Evolutionary conservation across 2,888 invertebrate species (phyloP).

Genomic region (Melinaea marsaeus): DNA sequence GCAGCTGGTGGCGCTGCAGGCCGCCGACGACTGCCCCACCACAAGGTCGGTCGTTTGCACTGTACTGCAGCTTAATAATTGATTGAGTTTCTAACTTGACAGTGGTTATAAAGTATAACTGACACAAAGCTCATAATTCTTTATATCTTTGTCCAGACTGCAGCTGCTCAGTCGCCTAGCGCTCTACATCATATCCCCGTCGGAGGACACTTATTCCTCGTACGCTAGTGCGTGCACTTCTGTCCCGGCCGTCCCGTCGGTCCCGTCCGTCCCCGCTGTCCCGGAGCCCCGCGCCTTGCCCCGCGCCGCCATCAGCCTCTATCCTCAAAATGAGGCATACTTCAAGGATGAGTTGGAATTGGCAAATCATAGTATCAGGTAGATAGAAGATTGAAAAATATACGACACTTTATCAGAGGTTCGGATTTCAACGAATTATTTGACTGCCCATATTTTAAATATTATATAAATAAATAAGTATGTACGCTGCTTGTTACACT

Average conservation of each 20-base stretch:
- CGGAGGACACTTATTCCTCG: conserved; percentile 35
- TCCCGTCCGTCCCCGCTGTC: conserved; percentile 42
- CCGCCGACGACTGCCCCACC: conserved; percentile 43
- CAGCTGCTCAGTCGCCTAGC: conserved; percentile 56
- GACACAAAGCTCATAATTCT: too few relatives aligned
- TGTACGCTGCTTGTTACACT: too few relatives aligned
- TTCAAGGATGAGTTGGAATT: conserved; percentile 44
- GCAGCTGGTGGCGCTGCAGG: conserved; percentile 49
- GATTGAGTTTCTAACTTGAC: too few relatives aligned
- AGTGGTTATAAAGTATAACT: too few relatives aligned
- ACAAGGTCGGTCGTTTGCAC: conserved; percentile 31
- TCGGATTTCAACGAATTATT: too few relatives aligned
- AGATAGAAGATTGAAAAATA: not conserved
- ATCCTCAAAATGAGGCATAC: conserved; percentile 39
- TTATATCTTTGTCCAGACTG: conserved; percentile 41
- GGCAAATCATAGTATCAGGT: conserved; percentile 24
- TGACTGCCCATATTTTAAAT: too few relatives aligned
- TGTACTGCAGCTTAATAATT: too few relatives aligned
- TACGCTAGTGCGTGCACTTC: conserved; percentile 42
- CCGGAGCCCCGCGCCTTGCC: conserved; percentile 37
- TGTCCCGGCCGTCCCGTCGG: conserved; percentile 33
- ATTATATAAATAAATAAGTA: too few relatives aligned
- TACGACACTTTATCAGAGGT: too few relatives aligned
- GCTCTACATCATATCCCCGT: conserved; percentile 45
- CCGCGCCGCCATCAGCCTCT: conserved; percentile 4